These are phyloP conservation scores for Solenopsis invicta DNA, from an alignment of 1,140 invertebrate genomes.

Conservation along the genomic window DNA sequence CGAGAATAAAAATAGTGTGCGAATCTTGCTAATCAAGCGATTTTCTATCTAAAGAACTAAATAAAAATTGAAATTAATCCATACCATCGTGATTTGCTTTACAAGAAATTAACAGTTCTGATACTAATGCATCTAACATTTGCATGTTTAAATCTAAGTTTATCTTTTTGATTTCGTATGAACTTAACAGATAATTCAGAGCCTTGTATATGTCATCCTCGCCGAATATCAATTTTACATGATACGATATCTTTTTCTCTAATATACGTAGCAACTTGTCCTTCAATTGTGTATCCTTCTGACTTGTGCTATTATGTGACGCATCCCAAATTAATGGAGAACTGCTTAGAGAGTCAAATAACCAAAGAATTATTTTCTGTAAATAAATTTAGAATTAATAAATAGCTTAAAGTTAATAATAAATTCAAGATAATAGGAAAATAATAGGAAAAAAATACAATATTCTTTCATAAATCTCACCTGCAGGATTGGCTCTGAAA, in stretches of 20 bases:
- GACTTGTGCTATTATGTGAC: conserved; percentile 53
- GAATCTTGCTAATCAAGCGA: conserved; percentile 1
- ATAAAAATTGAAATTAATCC: conserved; percentile 40
- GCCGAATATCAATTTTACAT: conserved; percentile 76
- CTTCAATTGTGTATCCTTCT: conserved; percentile 53
- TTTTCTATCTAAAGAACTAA: background rate
- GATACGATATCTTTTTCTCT: conserved; percentile 62
- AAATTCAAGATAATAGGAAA: too few species aligned
- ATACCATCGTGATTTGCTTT: conserved; percentile 54
- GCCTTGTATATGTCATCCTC: conserved; percentile 73
- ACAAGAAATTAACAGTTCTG: conserved; percentile 78
- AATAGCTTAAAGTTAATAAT: background rate
- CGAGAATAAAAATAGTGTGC: background rate
- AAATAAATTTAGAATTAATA: conserved; percentile 61
- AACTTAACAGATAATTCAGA: conserved; percentile 75
- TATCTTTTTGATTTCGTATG: conserved; percentile 75
- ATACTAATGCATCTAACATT: conserved; percentile 78
- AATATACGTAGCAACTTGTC: conserved; percentile 71
- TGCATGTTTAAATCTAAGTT: conserved; percentile 79
- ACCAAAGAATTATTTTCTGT: conserved; percentile 67
- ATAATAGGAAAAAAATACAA: conserved; percentile 4
- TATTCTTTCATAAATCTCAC: conserved; percentile 65
- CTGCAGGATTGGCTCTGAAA: conserved; percentile 81
- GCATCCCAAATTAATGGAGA: conserved; percentile 55
- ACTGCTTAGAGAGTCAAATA: conserved; percentile 65